Conservation (phyloP, 2,888 invertebrate species). For the Lasius fuliginosus region DNA sequence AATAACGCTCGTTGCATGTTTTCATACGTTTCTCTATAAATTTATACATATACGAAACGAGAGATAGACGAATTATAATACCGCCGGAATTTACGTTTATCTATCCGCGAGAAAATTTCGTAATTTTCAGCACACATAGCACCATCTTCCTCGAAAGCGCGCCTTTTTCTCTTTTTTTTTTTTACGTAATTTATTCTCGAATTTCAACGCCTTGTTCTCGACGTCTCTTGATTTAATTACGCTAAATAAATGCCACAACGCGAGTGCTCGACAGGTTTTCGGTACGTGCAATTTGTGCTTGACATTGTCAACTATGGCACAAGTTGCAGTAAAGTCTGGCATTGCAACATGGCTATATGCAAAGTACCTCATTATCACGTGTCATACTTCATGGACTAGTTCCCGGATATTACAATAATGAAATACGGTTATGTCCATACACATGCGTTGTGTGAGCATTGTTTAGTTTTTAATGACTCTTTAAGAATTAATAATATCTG, state of each 20-base stretch:
- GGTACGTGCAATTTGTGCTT: slow-evolving; percentile 46
- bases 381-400: slow-evolving; percentile 45
- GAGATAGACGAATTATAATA: background rate
- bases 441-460: background rate
- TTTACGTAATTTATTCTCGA: background rate
- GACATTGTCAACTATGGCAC: slow-evolving; percentile 40
- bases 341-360: slow-evolving; percentile 39
- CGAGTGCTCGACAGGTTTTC: slow-evolving; percentile 21
- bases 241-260: slow-evolving; percentile 41
- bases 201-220: background rate
- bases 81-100: slow-evolving; percentile 4
- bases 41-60: background rate
- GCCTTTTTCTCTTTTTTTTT: background rate
- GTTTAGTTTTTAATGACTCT: slow-evolving; percentile 12
- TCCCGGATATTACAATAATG: slow-evolving; percentile 29
- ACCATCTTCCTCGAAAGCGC: background rate
- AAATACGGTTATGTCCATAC: slow-evolving; percentile 19
- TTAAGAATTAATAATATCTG: background rate
- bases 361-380: slow-evolving; percentile 42
- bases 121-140: background rate
- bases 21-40: background rate
- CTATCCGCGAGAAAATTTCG: background rate
- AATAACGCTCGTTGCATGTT: background rate
- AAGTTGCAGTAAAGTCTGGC: slow-evolving; percentile 38
- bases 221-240: slow-evolving; percentile 12